Percentiles rank a stretch among this genome's conserved stretches.
phyloP scores from a whole-genome alignment of 2,888 invertebrate species.

The Apeira syringaria region DNA sequence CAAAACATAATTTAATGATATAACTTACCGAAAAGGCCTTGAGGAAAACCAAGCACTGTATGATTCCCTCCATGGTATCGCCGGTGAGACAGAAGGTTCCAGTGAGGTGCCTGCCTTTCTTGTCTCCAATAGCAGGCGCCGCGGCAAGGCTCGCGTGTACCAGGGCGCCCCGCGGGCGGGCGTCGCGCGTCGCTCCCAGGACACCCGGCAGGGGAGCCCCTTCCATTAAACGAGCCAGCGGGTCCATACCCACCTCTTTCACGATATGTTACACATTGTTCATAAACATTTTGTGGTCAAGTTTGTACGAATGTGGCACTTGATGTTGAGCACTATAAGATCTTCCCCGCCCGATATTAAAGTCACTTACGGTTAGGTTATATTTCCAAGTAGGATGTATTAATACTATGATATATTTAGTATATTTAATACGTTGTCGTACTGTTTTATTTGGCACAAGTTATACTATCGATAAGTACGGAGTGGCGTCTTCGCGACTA shows the following conservation, averaged over 20 bases:
- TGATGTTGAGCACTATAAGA: not conserved
- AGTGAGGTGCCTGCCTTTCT: constrained; percentile 92
- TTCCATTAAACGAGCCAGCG: constrained; percentile 91
- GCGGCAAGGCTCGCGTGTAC: constrained; percentile 91
- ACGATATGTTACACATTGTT: constrained; percentile 19
- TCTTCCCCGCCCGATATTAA: too few relatives aligned
- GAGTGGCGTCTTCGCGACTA: constrained; percentile 8
- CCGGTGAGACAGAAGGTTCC: constrained; percentile 95
- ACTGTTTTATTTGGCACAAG: constrained; percentile 20
- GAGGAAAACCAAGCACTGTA: constrained; percentile 95
- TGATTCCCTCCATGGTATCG: constrained; percentile 96
- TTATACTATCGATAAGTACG: constrained; percentile 12
- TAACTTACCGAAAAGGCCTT: constrained; percentile 96
- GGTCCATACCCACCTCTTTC: constrained; percentile 86
- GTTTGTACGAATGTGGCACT: constrained; percentile 3
- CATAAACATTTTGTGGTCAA: not conserved
- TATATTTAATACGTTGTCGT: too few relatives aligned
- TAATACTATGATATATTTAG: too few relatives aligned
- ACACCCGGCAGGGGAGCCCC: constrained; percentile 86
- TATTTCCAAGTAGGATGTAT: too few relatives aligned
- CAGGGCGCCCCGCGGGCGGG: constrained; percentile 87
- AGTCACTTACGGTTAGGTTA: too few relatives aligned
- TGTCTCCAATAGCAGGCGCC: constrained; percentile 86
- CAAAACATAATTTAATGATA: too few relatives aligned
- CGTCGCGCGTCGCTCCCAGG: constrained; percentile 79